Evolutionary conservation across 2,113 vertebrate species (phyloP), one percentile per base, ranked within the genome.

Genomic region (Sorex fumeus): DNA sequence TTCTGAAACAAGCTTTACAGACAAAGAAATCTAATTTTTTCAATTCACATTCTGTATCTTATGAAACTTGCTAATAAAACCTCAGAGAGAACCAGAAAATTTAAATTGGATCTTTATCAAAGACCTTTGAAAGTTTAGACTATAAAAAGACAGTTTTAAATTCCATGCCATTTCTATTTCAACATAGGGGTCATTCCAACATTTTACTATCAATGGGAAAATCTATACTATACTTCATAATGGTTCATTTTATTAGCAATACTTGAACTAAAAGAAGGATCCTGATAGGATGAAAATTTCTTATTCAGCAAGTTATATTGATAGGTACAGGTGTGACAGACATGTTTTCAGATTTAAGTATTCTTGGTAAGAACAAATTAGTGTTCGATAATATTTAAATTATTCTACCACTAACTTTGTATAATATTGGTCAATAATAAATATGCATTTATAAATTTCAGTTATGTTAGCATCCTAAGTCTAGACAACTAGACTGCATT

Each of bases 91-190:
- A 57, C 75, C 92, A 67, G 27, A 96, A 66, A 90, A 94, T 97
- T 95, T 88, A 92, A 97, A 91, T 50, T 83, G 25, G 36, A 93
- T 94, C 21, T 96, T 97, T 95, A 95, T 97, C 95, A 80, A 72
- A 95, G 84, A 43, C 18, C 25, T 94, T 97, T 96, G 81, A 91
- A 23, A 94, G 95, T 91, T 95, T 70, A 82, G 69, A 69, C 40
- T 75, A 66, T 47, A 85, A 64, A 88, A 72, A 95, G 86, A 53
- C 25, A 70, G 90, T 94, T 97, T 95, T 84, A 95, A 95, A 95
- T 89, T 74, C 11, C 0, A 0, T 92, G 83, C 15, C 90, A 94
- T 95, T 97, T 95, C 90, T 67, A 76, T 10, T 5, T 34, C 93
- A 79, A 9, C 50, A 92, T 79, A 1, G 75, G 7, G 18, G 30